These are phyloP conservation scores for Dryomyza anilis DNA, from an alignment of 2,888 invertebrate genomes.

Conservation along the genomic window DNA sequence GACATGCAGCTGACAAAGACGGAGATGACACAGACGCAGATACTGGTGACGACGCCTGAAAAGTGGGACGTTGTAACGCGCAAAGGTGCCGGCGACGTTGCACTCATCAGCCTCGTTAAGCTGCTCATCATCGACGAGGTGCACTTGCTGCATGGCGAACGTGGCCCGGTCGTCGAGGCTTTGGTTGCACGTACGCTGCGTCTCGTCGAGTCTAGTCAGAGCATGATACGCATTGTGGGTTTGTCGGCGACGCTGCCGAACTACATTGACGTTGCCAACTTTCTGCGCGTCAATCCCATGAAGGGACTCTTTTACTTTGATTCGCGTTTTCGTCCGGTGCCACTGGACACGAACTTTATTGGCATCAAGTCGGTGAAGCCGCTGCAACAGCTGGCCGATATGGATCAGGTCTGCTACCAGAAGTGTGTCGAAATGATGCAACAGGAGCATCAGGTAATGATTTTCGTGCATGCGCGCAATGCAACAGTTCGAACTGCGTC, in stretches of 20 bases:
- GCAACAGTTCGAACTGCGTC: slow-evolving; percentile 91
- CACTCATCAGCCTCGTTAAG: slow-evolving; percentile 86
- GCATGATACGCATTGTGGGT: slow-evolving; percentile 96
- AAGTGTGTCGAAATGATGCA: slow-evolving; percentile 85
- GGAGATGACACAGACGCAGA: slow-evolving; percentile 94
- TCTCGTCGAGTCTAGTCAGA: slow-evolving; percentile 88
- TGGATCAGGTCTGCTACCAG: slow-evolving; percentile 93
- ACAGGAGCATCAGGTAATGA: slow-evolving; percentile 93
- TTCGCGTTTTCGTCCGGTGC: slow-evolving; percentile 92
- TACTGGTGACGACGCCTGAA: slow-evolving; percentile 98
- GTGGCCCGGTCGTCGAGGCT: slow-evolving; percentile 97
- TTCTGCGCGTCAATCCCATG: slow-evolving; percentile 90
- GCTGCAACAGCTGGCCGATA: slow-evolving; percentile 71
- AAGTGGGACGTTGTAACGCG: slow-evolving; percentile 99
- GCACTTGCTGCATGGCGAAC: slow-evolving; percentile 93
- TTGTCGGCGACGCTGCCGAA: slow-evolving; percentile 97
- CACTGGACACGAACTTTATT: slow-evolving; percentile 88
- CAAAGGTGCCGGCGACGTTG: slow-evolving; percentile 87
- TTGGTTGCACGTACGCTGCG: slow-evolving; percentile 93
- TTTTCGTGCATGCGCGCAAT: slow-evolving; percentile 97
- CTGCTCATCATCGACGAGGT: slow-evolving; percentile 97
- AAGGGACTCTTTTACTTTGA: slow-evolving; percentile 94
- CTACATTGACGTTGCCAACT: slow-evolving; percentile 94
- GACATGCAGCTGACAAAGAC: slow-evolving; percentile 96
- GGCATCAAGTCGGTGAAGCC: slow-evolving; percentile 76